These are phyloP conservation scores for Cataglyphis rosenhaueri DNA, from an alignment of 2,888 invertebrate species.

Conservation along the genomic window DNA sequence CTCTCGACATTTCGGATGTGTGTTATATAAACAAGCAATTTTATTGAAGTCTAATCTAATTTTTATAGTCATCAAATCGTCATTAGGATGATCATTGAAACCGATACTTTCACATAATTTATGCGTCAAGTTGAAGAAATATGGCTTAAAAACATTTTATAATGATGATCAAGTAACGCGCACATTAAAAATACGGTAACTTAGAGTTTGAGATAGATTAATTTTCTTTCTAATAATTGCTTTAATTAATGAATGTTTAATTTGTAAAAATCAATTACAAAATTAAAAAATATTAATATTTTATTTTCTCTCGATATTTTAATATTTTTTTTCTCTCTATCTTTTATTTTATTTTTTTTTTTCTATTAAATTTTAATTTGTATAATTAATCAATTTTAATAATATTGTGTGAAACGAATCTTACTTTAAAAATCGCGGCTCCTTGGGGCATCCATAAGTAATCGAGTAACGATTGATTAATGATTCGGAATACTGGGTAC, in stretches of 20 bases:
- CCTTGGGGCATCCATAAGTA: slow-evolving; percentile 2
- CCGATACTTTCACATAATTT: slow-evolving; percentile 55
- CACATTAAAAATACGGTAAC: neutral
- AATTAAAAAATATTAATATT: neutral
- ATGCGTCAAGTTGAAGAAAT: slow-evolving; percentile 35
- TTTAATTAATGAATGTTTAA: neutral
- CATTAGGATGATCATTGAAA: slow-evolving; percentile 57
- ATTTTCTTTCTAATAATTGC: neutral
- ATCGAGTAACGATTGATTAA: neutral
- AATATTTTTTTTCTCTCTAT: too few relatives aligned
- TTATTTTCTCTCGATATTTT: neutral
- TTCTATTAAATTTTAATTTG: neutral
- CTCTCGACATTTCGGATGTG: slow-evolving; percentile 53
- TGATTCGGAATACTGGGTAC: slow-evolving; percentile 87
- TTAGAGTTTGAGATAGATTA: neutral
- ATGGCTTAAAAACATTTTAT: slow-evolving; percentile 49
- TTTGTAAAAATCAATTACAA: neutral
- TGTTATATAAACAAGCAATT: slow-evolving; percentile 59
- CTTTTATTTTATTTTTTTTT: neutral
- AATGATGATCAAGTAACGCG: neutral
- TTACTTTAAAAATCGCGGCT: slow-evolving; percentile 50
- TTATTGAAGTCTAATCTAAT: slow-evolving; percentile 41
- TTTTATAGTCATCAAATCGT: slow-evolving; percentile 42
- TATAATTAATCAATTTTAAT: too few relatives aligned
- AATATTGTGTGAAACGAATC: neutral